A percentile compares a stretch with the other conserved stretches of the same genome.
Evolutionary conservation across 1,140 invertebrate species (phyloP).

Genomic region (Pseudomyrmex sp.): DNA sequence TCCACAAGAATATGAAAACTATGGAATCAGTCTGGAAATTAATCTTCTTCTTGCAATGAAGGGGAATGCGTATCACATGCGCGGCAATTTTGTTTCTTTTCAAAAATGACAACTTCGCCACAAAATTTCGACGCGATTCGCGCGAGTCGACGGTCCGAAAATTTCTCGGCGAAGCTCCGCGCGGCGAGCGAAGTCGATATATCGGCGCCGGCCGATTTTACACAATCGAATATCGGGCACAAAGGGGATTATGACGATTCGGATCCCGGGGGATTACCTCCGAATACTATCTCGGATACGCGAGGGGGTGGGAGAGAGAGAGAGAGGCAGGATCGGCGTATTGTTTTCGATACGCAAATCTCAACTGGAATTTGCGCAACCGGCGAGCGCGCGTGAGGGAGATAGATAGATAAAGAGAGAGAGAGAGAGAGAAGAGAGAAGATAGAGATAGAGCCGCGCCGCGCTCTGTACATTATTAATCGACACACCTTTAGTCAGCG

Average conservation of each 20-base stretch:
- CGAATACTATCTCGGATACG: slow-evolving; percentile 62
- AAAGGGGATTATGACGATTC: slow-evolving; percentile 73
- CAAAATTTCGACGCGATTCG: slow-evolving; percentile 46
- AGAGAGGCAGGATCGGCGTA: slow-evolving; percentile 46
- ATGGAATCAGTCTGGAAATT: not conserved
- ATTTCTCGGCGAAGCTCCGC: slow-evolving; percentile 55
- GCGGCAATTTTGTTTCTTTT: not conserved
- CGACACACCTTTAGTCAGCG: slow-evolving; percentile 59
- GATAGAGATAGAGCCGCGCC: slow-evolving; percentile 45
- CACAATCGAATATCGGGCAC: slow-evolving; percentile 69
- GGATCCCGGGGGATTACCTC: slow-evolving; percentile 68
- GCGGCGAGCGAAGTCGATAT: slow-evolving; percentile 61
- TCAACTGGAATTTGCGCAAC: slow-evolving; percentile 53
- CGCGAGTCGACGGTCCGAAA: slow-evolving; percentile 24
- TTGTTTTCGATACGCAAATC: slow-evolving; percentile 61
- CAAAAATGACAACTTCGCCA: slow-evolving; percentile 14
- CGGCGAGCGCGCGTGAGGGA: not conserved
- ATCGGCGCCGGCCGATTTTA: slow-evolving; percentile 63
- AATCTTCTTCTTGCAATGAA: not conserved
- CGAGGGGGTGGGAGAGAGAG: not conserved
- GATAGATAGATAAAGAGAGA: not conserved
- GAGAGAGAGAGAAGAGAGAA: not conserved
- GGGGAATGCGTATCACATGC: not conserved
- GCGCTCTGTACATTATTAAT: slow-evolving; percentile 48
- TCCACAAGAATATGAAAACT: no score